phyloP scores from a whole-genome alignment of 30 jellyfish, hydroid and myxozoan species.

The Haliclystus octoradiatus region DNA sequence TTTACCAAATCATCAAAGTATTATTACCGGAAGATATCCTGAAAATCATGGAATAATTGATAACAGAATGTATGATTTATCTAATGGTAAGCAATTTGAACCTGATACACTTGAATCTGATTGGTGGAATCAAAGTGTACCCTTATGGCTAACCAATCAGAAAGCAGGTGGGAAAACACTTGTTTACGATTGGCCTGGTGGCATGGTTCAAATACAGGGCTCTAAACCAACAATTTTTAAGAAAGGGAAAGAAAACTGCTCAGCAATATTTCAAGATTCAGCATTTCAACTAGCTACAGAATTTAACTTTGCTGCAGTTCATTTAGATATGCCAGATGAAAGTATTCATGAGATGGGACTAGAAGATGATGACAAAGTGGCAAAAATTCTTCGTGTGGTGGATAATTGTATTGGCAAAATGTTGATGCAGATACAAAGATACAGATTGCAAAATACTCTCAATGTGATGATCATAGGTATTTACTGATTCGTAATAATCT shows the following conservation, averaged over 20 bases:
- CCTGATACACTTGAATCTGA: constrained; percentile 40
- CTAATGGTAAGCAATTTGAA: constrained; percentile 42
- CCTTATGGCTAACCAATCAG: constrained; percentile 70
- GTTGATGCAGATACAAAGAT: no score
- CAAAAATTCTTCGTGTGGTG: not conserved
- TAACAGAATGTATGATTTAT: constrained; percentile 57
- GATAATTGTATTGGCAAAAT: not conserved
- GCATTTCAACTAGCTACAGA: constrained; percentile 34
- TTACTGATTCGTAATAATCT: no score
- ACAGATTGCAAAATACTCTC: no score
- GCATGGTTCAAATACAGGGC: constrained; percentile 30
- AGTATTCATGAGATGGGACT: constrained; percentile 54
- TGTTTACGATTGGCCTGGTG: constrained; percentile 78
- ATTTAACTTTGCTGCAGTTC: constrained; percentile 48
- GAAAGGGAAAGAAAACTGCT: not conserved
- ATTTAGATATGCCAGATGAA: constrained; percentile 44
- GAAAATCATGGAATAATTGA: constrained; percentile 85
- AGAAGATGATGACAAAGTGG: constrained; percentile 19
- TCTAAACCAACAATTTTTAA: constrained; percentile 9
- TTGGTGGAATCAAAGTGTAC: constrained; percentile 75
- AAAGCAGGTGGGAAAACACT: constrained; percentile 48
- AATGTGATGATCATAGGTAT: no score
- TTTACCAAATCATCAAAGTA: constrained; percentile 86
- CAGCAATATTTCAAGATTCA: constrained; percentile 2
- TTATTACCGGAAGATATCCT: constrained; percentile 83